Base-by-base conservation (phyloP, 2,797 vertebrate genomes). In the Channallabes apus region DNA sequence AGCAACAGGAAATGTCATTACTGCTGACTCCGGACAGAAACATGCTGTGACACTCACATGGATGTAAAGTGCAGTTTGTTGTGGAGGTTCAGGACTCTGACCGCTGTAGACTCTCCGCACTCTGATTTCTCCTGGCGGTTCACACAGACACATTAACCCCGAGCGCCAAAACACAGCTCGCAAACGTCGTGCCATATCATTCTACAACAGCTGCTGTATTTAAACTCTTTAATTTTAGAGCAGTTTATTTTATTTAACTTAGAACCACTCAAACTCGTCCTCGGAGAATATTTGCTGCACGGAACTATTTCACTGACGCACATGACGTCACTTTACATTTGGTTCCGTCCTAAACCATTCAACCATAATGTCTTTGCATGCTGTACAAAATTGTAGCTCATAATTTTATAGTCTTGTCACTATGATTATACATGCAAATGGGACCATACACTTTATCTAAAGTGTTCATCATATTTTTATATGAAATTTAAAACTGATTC, bases 1-100 rank as follows among this genome's bases (percentile, higher is more conserved):
- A 11, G 72, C 27, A 35, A 59, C 2, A 32, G 17, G 27, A 59
- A 58, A 32, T 32, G 17, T 6, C 7, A 22, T 20, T 20, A 20
- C 8, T 20, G 7, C 73, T 11, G 15, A 12, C 3, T 20, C 8
- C 32, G 11, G 18, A 77, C 27, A 35, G 12, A 20, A 58, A 3
- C 18, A 0, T 22, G 22, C 4, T 2, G 73, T 20, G 1, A 12
- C 35, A 89, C 95, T 95, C 91, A 96, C 96, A 76, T 96, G 95
- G 0, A 96, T 91, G 68, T 96, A 96, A 24, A 96, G 90, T 22
- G 95, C 93, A 14, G 95, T 95, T 83, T 93, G 89, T 12, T 91
- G 5, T 0, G 82, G 71, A 62, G 88, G 84, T 11, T 54, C 27
- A 46, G 58, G 12, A 12, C 29, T 18, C 22, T 59, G 67, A 15